Percentiles rank a stretch among this genome's conserved stretches.
Evolutionary conservation across 2,888 invertebrate species (phyloP).

Genomic region (Halictus quadricinctus): DNA sequence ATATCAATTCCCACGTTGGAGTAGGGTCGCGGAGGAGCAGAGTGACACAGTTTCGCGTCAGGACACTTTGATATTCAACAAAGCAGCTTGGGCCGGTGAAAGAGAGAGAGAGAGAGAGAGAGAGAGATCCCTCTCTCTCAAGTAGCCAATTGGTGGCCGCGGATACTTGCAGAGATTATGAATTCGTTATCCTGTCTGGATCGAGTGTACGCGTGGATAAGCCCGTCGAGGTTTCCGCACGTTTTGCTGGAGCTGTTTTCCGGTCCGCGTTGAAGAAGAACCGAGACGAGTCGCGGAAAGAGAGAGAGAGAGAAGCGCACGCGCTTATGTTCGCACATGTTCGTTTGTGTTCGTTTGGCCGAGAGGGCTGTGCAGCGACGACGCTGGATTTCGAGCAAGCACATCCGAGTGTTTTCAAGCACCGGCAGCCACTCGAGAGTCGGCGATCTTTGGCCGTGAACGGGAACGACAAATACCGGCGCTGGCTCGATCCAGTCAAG

Average conservation of each 20-base stretch:
- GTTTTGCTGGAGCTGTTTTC: neutral
- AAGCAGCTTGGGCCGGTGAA: neutral
- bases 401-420: constrained; percentile 43
- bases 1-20: neutral
- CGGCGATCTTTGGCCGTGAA: constrained; percentile 65
- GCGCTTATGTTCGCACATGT: neutral
- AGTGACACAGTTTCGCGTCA: neutral
- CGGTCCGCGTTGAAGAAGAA: neutral
- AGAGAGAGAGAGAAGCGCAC: neutral
- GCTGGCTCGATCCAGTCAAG: constrained; percentile 65
- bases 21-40: neutral
- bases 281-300: neutral
- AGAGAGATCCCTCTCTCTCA: too few relatives aligned
- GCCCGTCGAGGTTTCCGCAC: too few relatives aligned
- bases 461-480: constrained; percentile 46
- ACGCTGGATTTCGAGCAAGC: constrained; percentile 26
- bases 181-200: constrained; percentile 16
- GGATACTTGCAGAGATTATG: neutral
- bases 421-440: constrained; percentile 44
- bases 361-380: constrained; percentile 1
- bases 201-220: neutral
- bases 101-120: neutral
- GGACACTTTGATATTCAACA: too few relatives aligned
- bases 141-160: neutral
- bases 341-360: constrained; percentile 8